A percentile compares a stretch with the other conserved stretches of the same genome.
These are phyloP conservation scores for Rhabditoides inermis DNA, from an alignment of 2,888 invertebrate species.

Conservation along the genomic window DNA sequence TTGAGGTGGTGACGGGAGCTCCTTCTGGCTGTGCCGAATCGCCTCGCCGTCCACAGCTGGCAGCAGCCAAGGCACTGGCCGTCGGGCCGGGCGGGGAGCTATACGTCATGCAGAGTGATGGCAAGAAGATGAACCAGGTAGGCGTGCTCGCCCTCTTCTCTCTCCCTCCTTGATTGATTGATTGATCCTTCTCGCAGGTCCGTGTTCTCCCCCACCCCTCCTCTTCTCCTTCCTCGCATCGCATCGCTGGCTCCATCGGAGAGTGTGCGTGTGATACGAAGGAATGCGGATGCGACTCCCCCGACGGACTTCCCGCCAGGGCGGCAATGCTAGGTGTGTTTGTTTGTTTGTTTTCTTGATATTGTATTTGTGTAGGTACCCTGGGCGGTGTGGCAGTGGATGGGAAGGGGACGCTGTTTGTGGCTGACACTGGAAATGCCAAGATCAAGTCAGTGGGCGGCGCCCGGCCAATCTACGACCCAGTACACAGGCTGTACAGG, in stretches of 20 bases:
- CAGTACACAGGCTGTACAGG: conserved; percentile 67
- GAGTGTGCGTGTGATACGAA: too few relatives aligned
- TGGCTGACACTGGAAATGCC: conserved; percentile 67
- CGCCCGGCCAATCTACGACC: conserved; percentile 62
- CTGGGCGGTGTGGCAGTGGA: conserved; percentile 72
- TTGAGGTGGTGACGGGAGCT: too few relatives aligned
- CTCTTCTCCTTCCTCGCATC: too few relatives aligned
- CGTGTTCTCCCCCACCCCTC: conserved; percentile 5
- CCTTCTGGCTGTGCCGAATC: too few relatives aligned
- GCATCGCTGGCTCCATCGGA: too few relatives aligned
- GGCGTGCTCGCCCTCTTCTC: conserved; percentile 2
- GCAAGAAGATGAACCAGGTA: conserved; percentile 75
- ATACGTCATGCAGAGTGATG: conserved; percentile 84
- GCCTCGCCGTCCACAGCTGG: conserved; percentile 65
- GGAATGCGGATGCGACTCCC: too few relatives aligned
- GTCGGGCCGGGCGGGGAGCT: conserved; percentile 84
- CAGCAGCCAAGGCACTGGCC: conserved; percentile 77
- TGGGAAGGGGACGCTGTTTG: conserved; percentile 86
- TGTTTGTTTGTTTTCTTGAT: too few relatives aligned
- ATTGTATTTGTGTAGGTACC: too few relatives aligned
- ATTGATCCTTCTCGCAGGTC: background rate
- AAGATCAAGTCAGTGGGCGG: conserved; percentile 58
- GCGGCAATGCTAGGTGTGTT: too few relatives aligned
- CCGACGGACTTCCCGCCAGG: too few relatives aligned
- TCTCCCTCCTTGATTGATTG: background rate